Conservation (phyloP, 2,888 invertebrate species). For the Oxystoma pomonae region DNA sequence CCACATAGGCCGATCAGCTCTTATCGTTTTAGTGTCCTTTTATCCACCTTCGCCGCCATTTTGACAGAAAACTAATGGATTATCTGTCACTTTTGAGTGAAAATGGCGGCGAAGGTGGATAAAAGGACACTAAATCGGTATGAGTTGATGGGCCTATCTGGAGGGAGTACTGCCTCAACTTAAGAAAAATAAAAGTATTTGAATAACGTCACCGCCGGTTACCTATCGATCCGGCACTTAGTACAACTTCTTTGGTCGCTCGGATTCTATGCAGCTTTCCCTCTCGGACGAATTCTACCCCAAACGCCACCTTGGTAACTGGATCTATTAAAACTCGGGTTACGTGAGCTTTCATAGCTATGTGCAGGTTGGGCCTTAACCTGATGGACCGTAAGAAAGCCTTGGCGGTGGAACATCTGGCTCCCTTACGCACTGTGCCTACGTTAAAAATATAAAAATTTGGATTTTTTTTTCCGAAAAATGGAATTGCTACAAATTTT, state of each 20-base stretch:
- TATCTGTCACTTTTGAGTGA: too few relatives aligned
- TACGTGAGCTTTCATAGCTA: slow-evolving; percentile 78
- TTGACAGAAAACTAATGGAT: too few relatives aligned
- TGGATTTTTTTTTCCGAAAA: not conserved
- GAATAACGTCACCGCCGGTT: too few relatives aligned
- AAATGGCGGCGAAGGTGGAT: too few relatives aligned
- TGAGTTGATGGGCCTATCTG: too few relatives aligned
- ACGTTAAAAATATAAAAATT: slow-evolving; percentile 15
- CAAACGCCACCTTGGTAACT: slow-evolving; percentile 70
- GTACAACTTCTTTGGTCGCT: slow-evolving; percentile 79
- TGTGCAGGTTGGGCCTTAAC: slow-evolving; percentile 75
- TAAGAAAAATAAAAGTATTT: too few relatives aligned
- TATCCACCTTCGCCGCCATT: too few relatives aligned
- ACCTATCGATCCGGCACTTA: slow-evolving; percentile 87
- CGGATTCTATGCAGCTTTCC: slow-evolving; percentile 67
- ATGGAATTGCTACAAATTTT: slow-evolving; percentile 12
- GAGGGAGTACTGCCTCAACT: too few relatives aligned
- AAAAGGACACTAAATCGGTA: too few relatives aligned
- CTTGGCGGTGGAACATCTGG: slow-evolving; percentile 84
- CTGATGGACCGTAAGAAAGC: slow-evolving; percentile 80
- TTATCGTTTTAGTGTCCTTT: too few relatives aligned
- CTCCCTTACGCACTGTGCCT: slow-evolving; percentile 65
- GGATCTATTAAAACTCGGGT: slow-evolving; percentile 72
- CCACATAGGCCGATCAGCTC: too few relatives aligned
- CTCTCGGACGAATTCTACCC: slow-evolving; percentile 75